phyloP scores from a whole-genome alignment of 2,113 vertebrate genomes.

The Heterocephalus glaber region DNA sequence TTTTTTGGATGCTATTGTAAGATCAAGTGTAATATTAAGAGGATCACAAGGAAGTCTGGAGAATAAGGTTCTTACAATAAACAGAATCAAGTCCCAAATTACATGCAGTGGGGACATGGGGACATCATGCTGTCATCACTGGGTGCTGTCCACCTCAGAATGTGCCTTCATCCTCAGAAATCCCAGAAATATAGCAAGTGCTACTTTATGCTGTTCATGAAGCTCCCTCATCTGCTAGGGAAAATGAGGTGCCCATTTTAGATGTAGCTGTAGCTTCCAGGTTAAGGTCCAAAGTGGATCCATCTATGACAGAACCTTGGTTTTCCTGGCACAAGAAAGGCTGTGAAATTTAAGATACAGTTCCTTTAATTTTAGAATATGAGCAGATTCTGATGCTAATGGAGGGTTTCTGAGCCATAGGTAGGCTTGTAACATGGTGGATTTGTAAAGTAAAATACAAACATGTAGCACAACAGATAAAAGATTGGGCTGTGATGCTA shows the following conservation, averaged over 20 bases:
- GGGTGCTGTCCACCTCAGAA: background rate
- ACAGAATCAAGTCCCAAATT: background rate
- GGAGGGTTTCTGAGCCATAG: background rate
- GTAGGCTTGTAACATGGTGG: rapidly evolving
- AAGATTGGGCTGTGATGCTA: background rate
- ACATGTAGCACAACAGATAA: background rate
- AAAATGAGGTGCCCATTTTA: background rate
- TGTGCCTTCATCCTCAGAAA: rapidly evolving
- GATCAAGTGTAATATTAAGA: background rate
- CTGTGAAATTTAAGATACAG: rapidly evolving
- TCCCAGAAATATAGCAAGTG: background rate
- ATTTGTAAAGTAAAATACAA: background rate
- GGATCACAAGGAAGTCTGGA: background rate
- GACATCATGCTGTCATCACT: too few relatives aligned
- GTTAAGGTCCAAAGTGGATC: background rate
- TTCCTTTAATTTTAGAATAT: background rate
- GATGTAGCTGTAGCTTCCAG: background rate
- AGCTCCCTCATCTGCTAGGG: background rate
- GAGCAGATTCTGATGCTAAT: background rate
- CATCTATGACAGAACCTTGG: rapidly evolving
- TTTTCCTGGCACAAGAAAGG: background rate
- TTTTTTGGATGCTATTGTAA: too few relatives aligned
- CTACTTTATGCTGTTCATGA: too few relatives aligned
- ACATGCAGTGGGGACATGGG: too few relatives aligned
- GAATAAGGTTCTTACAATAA: background rate